Conservation (phyloP, 2,888 invertebrate genomes). For the Tetramorium bicarinatum region DNA sequence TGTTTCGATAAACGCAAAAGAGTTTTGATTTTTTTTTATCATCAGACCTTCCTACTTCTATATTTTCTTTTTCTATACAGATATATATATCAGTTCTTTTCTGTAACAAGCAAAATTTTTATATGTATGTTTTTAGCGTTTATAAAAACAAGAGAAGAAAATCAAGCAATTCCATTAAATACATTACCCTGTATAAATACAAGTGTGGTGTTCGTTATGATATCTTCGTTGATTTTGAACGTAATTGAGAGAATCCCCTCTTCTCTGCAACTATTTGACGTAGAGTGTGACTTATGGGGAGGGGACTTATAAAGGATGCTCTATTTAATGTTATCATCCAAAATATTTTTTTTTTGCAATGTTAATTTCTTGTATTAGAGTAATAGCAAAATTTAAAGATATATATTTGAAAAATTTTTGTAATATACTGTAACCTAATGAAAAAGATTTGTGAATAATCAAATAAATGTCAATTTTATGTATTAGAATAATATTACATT, state of each 20-base stretch:
- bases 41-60: background rate
- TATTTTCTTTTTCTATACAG: slow-evolving; percentile 7
- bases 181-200: slow-evolving; percentile 54
- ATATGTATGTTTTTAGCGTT: slow-evolving; percentile 6
- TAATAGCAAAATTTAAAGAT: background rate
- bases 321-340: slow-evolving; percentile 41
- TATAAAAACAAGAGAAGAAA: slow-evolving; percentile 37
- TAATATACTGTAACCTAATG: background rate
- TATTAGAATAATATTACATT: background rate
- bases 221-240: slow-evolving; percentile 68
- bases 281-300: slow-evolving; percentile 78
- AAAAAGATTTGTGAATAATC: background rate
- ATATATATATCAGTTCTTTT: background rate
- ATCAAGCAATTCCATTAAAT: slow-evolving; percentile 39
- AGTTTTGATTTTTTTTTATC: background rate
- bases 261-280: slow-evolving; percentile 75
- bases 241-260: slow-evolving; percentile 67
- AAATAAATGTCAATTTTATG: background rate
- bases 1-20: slow-evolving; percentile 33
- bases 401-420: background rate
- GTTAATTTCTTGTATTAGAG: background rate
- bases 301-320: slow-evolving; percentile 29
- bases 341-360: slow-evolving; percentile 28
- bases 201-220: slow-evolving; percentile 71
- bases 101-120: background rate